These are phyloP conservation scores for Dinoponera quadriceps DNA, from an alignment of 1,140 invertebrate genomes.

Conservation along the genomic window DNA sequence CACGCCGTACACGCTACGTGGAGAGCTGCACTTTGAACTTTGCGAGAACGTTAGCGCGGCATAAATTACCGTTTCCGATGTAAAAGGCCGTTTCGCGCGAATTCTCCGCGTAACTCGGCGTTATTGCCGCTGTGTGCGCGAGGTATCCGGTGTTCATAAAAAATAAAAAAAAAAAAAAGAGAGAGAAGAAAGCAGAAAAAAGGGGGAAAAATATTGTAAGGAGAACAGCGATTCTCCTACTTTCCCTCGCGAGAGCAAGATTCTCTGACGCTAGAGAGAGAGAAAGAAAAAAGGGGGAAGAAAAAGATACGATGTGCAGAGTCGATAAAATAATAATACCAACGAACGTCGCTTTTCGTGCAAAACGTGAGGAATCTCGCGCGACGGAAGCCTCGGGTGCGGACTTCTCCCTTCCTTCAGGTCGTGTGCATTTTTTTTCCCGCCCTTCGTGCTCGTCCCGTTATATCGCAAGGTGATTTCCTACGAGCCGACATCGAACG, in stretches of 20 bases:
- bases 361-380: neutral
- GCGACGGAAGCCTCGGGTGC: neutral
- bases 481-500: neutral
- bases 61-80: conserved; percentile 64
- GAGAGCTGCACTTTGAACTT: conserved; percentile 66
- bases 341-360: too few species aligned
- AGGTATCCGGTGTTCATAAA: conserved; percentile 11
- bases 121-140: conserved; percentile 45
- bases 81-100: conserved; percentile 59
- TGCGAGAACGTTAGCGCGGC: conserved; percentile 42
- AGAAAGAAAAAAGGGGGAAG: too few species aligned
- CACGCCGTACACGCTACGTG: conserved; percentile 36
- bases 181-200: neutral
- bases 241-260: neutral
- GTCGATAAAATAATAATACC: neutral
- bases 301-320: neutral
- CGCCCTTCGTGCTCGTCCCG: neutral
- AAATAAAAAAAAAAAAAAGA: conserved; percentile 42
- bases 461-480: neutral
- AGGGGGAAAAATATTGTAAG: conserved; percentile 2
- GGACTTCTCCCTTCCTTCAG: neutral
- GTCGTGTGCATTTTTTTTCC: neutral
- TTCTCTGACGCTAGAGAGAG: too few species aligned
- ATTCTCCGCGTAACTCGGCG: conserved; percentile 50
- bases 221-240: conserved; percentile 9